Base-by-base conservation (phyloP, 2,113 vertebrate species). In the Smithornis capensis region DNA sequence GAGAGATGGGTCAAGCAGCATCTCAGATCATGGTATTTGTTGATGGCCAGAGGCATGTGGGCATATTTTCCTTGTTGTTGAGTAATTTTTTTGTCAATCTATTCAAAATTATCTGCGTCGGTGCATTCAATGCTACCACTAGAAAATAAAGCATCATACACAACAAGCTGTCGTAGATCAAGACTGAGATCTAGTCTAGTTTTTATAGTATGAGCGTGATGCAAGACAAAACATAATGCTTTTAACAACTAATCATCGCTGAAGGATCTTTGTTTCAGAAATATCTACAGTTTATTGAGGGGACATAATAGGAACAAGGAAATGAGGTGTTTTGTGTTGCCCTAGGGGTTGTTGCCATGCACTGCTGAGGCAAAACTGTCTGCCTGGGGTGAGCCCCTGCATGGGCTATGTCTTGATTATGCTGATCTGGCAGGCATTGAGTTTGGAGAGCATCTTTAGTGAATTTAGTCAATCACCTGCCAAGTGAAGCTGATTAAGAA, bases 341-440 rank as follows among this genome's bases (percentile, higher is more conserved):
- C 18, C 22, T 47, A 19, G 49, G 8, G 25, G 22, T 16, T 57
- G 10, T 50, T 92, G 40, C 21, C 42, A 67, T 47, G 35, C 24
- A 19, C 40, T 69, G 14, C 44, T 38, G 55, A 65, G 27, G 27
- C 5, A 4, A 73, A 93, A 63, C 24, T 1, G 0, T 5, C 40
- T 4, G 2, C 12, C 17, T 55, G 16, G 19, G 62, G 27, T 0
- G 1, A n/a, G 62, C 40, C 27, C 14, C 24, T 92, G 9, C n/a
- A 25, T 37, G 15, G 23, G 14, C 57, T 71, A 1, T 0, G 0
- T 81, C 40, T 69, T 81, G 38, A 42, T 53, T 12, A 2, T 49
- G 53, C 31, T 69, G 37, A 5, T 67, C 83, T 1, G 4, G n/a
- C 33, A 63, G 35, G 33, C 22, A 16, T 7, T 0, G 0, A 28